A percentile compares a stretch with the other conserved stretches of the same genome.
These are phyloP conservation scores for Hydractinia echinata DNA, from an alignment of 30 jellyfish, hydroid and myxozoan species.

Conservation along the genomic window DNA sequence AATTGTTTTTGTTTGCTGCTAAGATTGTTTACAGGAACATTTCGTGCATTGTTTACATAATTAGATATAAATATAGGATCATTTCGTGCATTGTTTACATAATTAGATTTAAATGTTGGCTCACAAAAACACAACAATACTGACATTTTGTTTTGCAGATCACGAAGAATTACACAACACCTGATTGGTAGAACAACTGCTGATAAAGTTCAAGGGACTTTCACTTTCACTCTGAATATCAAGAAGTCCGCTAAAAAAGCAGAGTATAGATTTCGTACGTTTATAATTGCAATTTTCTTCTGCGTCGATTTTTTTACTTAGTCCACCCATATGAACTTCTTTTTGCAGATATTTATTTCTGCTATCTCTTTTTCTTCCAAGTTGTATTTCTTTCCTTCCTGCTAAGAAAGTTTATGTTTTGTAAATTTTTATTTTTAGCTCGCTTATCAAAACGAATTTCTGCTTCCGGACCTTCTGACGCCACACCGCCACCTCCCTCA, in stretches of 20 bases:
- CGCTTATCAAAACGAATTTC: constrained; percentile 32
- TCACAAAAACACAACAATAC: neutral
- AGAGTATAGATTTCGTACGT: constrained; percentile 40
- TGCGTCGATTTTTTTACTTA: too few relatives aligned
- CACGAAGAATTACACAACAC: constrained; percentile 80
- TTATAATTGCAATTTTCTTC: too few relatives aligned
- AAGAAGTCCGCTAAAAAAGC: constrained; percentile 58
- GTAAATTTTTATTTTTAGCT: constrained; percentile 15
- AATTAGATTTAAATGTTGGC: too few relatives aligned
- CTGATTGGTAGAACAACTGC: constrained; percentile 82
- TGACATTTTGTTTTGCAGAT: constrained; percentile 28
- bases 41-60: too few relatives aligned
- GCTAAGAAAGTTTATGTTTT: neutral
- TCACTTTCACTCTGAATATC: constrained; percentile 65
- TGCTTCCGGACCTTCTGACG: constrained; percentile 3
- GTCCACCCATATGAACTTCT: too few relatives aligned
- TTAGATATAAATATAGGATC: too few relatives aligned
- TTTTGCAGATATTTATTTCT: too few relatives aligned
- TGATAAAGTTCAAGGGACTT: constrained; percentile 91
- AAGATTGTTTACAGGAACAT: too few relatives aligned
- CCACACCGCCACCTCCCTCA: constrained; percentile 26
- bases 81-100: too few relatives aligned
- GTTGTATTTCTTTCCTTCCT: neutral
- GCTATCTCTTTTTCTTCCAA: neutral
- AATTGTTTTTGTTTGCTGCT: too few relatives aligned